phyloP scores from a whole-genome alignment of 2,888 invertebrate species.

The Horisme vitalbata region DNA sequence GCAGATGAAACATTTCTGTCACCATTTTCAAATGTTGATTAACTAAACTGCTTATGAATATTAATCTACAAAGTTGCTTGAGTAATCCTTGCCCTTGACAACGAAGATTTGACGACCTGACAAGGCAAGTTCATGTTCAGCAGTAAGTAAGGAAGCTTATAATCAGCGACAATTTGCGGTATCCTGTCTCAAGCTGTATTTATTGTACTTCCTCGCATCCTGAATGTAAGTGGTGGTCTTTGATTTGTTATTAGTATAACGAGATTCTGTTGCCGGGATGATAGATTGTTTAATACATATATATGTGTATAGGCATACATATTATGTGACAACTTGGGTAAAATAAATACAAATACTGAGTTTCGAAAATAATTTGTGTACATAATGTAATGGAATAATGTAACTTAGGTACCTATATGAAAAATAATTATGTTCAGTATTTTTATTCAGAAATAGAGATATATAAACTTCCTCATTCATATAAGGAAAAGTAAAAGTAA shows the following conservation, averaged over 20 bases:
- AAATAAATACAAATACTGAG: too few relatives aligned
- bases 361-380: too few relatives aligned
- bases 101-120: constrained; percentile 21
- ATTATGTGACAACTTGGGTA: too few relatives aligned
- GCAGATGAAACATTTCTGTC: too few relatives aligned
- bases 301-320: too few relatives aligned
- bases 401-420: too few relatives aligned
- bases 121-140: constrained; percentile 26
- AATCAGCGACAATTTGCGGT: constrained; percentile 40
- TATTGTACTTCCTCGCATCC: constrained; percentile 27
- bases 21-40: too few relatives aligned
- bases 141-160: constrained; percentile 13
- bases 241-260: constrained; percentile 21
- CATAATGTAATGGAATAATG: too few relatives aligned
- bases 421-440: too few relatives aligned
- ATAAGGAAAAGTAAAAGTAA: too few relatives aligned
- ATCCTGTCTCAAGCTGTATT: constrained; percentile 36
- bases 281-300: constrained; percentile 2
- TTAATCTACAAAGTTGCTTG: neutral
- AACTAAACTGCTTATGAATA: neutral
- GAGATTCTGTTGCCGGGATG: neutral
- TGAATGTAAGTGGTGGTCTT: constrained; percentile 14
- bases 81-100: constrained; percentile 22
- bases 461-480: too few relatives aligned
- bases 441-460: too few relatives aligned